Conservation (phyloP, 2,113 vertebrate species). For the Clupea harengus region DNA sequence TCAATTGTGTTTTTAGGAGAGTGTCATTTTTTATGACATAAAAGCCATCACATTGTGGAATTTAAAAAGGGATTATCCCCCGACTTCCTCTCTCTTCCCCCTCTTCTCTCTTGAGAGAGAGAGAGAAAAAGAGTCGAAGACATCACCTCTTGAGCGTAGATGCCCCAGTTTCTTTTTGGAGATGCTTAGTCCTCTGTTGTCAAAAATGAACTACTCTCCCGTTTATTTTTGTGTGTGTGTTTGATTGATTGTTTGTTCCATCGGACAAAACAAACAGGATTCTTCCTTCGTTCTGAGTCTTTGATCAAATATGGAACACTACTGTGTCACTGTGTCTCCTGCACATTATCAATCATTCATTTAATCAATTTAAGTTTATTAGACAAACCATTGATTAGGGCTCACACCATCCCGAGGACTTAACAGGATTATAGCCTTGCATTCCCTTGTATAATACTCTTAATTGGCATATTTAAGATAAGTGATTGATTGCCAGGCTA, state of each 20-base stretch:
- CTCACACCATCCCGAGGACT: neutral
- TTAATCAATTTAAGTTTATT: neutral
- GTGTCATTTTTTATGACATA: constrained; percentile 20
- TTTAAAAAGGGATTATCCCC: neutral
- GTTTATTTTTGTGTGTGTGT: neutral
- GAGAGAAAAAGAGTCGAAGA: neutral
- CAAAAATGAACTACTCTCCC: neutral
- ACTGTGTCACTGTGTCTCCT: neutral
- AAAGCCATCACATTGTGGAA: constrained; percentile 10
- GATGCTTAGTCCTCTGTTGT: neutral
- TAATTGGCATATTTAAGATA: neutral
- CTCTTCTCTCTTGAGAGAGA: neutral
- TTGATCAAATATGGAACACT: neutral
- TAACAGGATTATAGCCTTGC: neutral
- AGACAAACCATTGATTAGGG: neutral
- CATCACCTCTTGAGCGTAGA: neutral
- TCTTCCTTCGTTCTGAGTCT: neutral
- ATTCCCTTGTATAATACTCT: neutral
- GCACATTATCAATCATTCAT: neutral
- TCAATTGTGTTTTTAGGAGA: constrained; percentile 31
- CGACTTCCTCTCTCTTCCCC: neutral
- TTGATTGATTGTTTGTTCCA: neutral
- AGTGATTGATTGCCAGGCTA: neutral
- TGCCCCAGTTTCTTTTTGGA: neutral
- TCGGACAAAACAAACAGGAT: neutral